Conservation (phyloP, 2,113 vertebrate species). For the Toxotes chatareus region DNA sequence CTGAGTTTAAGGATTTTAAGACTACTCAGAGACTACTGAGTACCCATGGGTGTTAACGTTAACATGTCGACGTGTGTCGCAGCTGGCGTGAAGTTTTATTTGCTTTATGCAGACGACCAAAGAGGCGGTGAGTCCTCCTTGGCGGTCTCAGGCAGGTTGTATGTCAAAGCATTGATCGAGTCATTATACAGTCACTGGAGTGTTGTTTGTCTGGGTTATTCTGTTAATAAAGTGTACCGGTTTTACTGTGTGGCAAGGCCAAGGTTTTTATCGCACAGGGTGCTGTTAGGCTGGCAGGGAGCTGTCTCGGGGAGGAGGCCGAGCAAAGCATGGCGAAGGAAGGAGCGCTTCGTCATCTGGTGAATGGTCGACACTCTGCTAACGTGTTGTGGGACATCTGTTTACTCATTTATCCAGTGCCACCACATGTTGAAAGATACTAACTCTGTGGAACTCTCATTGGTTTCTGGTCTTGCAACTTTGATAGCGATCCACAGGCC, state of each 20-base stretch:
- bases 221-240: conserved; percentile 39
- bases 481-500: background rate
- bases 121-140: conserved; percentile 11
- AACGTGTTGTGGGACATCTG: background rate
- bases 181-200: conserved; percentile 57
- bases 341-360: conserved; percentile 6
- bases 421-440: background rate
- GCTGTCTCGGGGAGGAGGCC: background rate
- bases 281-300: background rate
- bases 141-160: conserved; percentile 33
- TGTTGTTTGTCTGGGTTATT: conserved; percentile 38
- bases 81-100: background rate
- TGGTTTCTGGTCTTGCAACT: conserved; percentile 8
- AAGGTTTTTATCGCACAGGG: background rate
- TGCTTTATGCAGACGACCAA: background rate
- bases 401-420: conserved; percentile 31
- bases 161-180: conserved; percentile 66
- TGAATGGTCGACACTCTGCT: background rate
- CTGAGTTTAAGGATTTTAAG: too few species aligned
- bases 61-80: too few species aligned
- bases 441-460: background rate
- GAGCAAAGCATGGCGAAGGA: conserved; percentile 1
- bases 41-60: too few species aligned
- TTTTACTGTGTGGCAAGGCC: conserved; percentile 23
- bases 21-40: too few species aligned